Conservation (phyloP, 1,140 invertebrate genomes). For the Drosophila micromelanica region DNA sequence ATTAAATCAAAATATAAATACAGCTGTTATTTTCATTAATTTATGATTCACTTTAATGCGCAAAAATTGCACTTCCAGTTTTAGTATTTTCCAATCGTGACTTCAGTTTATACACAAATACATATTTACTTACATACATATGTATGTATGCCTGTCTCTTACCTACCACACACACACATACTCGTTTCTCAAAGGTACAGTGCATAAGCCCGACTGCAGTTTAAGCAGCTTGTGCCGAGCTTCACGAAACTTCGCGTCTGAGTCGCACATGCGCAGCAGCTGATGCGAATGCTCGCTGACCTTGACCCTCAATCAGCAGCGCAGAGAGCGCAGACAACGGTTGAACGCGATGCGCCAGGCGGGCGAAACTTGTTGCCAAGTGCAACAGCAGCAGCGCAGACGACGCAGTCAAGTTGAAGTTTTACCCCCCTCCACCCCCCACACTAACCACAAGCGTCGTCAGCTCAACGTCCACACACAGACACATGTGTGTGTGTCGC, state of each 20-base stretch:
- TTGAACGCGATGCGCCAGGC: conserved; percentile 32
- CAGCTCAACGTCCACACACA: conserved; percentile 5
- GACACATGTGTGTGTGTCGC: conserved; percentile 42
- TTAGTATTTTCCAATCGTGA: conserved; percentile 16
- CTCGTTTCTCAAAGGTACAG: neutral
- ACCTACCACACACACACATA: neutral
- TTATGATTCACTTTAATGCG: neutral
- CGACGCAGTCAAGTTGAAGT: conserved; percentile 62
- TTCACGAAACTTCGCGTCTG: conserved; percentile 30
- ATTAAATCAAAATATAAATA: neutral
- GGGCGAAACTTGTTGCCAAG: conserved; percentile 72
- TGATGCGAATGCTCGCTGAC: conserved; percentile 72
- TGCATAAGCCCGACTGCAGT: conserved; percentile 13
- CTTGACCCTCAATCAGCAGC: conserved; percentile 77
- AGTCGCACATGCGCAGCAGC: conserved; percentile 75
- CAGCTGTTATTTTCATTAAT: neutral
- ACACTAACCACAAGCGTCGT: conserved; percentile 22
- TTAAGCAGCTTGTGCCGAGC: conserved; percentile 22
- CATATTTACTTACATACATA: neutral
- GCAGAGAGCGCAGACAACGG: conserved; percentile 21
- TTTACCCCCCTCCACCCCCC: conserved; percentile 22
- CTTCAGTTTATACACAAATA: conserved; percentile 1
- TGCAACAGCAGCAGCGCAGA: conserved; percentile 46
- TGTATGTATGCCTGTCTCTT: neutral
- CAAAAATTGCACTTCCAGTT: conserved; percentile 23